A percentile compares a stretch with the other conserved stretches of the same genome.
Evolutionary conservation across 2,797 vertebrate species (phyloP).

Genomic region (Labroides dimidiatus): DNA sequence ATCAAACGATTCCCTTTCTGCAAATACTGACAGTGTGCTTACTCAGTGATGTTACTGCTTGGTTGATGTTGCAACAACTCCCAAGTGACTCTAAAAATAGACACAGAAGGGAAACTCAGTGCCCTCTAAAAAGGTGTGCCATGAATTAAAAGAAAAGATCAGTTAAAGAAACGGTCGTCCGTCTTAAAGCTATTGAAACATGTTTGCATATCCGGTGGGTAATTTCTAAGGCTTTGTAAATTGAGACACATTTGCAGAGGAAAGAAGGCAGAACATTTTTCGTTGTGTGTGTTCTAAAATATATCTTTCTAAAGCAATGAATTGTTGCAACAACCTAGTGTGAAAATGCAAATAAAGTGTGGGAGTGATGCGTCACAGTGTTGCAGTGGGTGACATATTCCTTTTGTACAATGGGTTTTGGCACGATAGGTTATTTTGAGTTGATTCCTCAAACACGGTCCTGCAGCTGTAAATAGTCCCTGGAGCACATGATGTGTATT

Average conservation of each 20-base stretch:
- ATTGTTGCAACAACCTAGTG: background rate
- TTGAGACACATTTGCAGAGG: background rate
- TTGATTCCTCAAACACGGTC: background rate
- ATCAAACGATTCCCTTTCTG: conserved; percentile 21
- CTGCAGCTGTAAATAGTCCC: background rate
- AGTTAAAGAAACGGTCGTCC: too few species aligned
- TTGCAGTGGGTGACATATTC: background rate
- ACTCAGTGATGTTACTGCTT: conserved; percentile 24
- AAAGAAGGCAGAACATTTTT: background rate
- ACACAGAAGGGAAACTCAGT: background rate
- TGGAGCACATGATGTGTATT: background rate
- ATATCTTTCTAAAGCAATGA: background rate
- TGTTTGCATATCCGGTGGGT: background rate
- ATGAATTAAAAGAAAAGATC: background rate
- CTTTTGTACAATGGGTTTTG: background rate
- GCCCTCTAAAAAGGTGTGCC: background rate
- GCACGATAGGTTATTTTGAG: background rate
- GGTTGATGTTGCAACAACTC: conserved; percentile 13
- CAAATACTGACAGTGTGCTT: background rate
- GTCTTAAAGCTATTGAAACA: background rate
- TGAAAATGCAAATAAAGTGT: background rate
- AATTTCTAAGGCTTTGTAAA: background rate
- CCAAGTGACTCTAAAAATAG: conserved; percentile 25
- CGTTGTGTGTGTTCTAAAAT: too few species aligned
- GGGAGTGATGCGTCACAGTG: background rate